Conservation (phyloP, 2,888 invertebrate species). For the Euzophera pinguis region DNA sequence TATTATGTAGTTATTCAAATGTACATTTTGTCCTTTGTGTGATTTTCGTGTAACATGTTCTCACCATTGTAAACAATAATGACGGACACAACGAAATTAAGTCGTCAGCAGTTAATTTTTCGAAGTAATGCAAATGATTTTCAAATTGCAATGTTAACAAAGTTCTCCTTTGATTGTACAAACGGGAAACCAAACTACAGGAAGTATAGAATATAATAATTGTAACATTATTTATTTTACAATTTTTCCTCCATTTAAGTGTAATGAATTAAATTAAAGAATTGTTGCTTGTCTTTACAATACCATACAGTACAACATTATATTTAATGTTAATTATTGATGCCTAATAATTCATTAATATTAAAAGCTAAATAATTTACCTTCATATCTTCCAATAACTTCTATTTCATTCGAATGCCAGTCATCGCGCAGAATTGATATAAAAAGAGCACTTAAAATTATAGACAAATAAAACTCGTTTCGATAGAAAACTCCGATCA, state of each 20-base stretch:
- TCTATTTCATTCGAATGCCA: not conserved
- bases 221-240: too few species aligned
- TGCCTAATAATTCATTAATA: too few species aligned
- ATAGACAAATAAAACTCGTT: not conserved
- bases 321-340: too few species aligned
- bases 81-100: not conserved
- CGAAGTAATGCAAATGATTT: not conserved
- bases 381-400: not conserved
- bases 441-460: constrained; percentile 1
- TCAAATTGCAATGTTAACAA: not conserved
- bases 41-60: not conserved
- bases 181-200: too few species aligned
- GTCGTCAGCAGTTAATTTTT: not conserved
- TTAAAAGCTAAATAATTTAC: too few species aligned
- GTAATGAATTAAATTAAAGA: too few species aligned
- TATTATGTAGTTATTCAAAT: not conserved
- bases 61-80: not conserved
- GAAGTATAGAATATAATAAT: too few species aligned
- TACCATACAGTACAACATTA: too few species aligned
- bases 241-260: too few species aligned
- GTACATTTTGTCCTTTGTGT: not conserved
- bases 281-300: too few species aligned
- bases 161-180: constrained; percentile 10
- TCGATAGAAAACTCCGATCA: not conserved
- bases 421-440: not conserved